These are phyloP conservation scores for Arctocebus calabarensis DNA, from an alignment of 2,797 vertebrate genomes.

Conservation along the genomic window DNA sequence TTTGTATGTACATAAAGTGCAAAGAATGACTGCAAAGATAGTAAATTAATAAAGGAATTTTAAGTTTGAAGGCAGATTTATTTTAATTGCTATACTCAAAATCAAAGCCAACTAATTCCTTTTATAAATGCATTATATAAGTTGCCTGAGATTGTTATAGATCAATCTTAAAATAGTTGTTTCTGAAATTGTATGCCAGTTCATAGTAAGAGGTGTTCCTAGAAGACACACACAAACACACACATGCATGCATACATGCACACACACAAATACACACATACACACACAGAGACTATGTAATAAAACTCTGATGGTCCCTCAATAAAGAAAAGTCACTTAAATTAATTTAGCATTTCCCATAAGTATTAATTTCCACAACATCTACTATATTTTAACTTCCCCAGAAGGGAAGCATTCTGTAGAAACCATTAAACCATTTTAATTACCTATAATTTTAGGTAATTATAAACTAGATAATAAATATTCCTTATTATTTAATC, in stretches of 20 bases:
- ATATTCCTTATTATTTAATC: background rate
- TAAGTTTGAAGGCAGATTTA: background rate
- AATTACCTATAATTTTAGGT: background rate
- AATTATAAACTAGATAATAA: background rate
- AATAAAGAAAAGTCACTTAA: background rate
- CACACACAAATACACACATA: background rate
- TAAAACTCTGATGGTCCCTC: background rate
- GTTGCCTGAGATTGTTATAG: background rate
- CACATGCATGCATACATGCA: too few species aligned
- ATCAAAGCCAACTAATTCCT: slow-evolving; percentile 15
- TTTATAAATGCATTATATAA: background rate
- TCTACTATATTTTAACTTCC: background rate
- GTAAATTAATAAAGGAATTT: background rate
- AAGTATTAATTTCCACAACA: background rate
- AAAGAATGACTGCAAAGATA: background rate
- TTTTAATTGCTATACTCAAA: background rate
- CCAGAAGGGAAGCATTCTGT: background rate
- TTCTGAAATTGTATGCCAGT: background rate
- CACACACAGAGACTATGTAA: background rate
- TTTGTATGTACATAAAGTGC: background rate
- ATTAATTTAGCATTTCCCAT: background rate
- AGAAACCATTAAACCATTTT: background rate
- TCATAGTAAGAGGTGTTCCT: background rate
- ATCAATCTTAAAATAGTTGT: background rate
- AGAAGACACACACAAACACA: background rate